These are phyloP conservation scores for Cacatua alba DNA, from an alignment of 2,113 vertebrate species.

Conservation along the genomic window DNA sequence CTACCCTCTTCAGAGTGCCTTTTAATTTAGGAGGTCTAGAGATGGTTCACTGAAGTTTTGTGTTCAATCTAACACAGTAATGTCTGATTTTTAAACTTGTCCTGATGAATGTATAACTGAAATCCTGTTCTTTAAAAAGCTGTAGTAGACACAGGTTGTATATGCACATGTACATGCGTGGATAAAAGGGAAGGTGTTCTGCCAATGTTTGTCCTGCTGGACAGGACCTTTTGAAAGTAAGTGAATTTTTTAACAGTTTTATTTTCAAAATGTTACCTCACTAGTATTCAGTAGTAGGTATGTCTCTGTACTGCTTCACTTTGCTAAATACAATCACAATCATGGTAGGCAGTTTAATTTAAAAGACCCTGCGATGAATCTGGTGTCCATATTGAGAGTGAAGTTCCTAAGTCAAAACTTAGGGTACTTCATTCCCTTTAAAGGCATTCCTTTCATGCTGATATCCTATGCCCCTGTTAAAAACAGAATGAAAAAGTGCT, in stretches of 20 bases:
- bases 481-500: slow-evolving; percentile 17
- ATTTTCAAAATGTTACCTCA: slow-evolving; percentile 75
- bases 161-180: slow-evolving; percentile 70
- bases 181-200: slow-evolving; percentile 67
- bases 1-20: slow-evolving; percentile 58
- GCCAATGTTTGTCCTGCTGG: slow-evolving; percentile 76
- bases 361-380: slow-evolving; percentile 8
- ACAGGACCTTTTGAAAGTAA: slow-evolving; percentile 72
- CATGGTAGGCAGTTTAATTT: slow-evolving; percentile 52
- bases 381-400: not conserved
- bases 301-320: slow-evolving; percentile 58
- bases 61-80: slow-evolving; percentile 39
- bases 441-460: slow-evolving; percentile 33
- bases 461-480: slow-evolving; percentile 2
- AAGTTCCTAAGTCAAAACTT: slow-evolving; percentile 35
- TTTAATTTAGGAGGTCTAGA: slow-evolving; percentile 66
- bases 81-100: slow-evolving; percentile 55
- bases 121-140: slow-evolving; percentile 62
- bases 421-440: not conserved
- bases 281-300: slow-evolving; percentile 53
- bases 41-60: slow-evolving; percentile 35
- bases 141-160: slow-evolving; percentile 58
- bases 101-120: slow-evolving; percentile 72
- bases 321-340: slow-evolving; percentile 37
- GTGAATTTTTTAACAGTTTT: slow-evolving; percentile 69